These are phyloP conservation scores for Mellilla xanthometata DNA, from an alignment of 2,888 invertebrate species.

Conservation along the genomic window DNA sequence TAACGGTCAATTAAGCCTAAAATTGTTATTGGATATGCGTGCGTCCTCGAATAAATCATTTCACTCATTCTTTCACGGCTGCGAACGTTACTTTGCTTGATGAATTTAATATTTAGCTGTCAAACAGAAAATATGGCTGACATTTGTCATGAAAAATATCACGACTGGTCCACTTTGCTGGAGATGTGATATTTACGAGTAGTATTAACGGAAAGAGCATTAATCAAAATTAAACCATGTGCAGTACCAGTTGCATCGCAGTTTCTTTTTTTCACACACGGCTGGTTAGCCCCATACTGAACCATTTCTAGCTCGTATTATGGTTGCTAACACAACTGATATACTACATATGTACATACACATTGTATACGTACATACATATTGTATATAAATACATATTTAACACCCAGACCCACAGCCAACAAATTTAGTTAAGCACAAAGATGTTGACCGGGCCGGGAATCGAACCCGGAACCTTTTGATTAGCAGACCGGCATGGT, in stretches of 20 bases:
- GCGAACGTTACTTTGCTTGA: conserved; percentile 12
- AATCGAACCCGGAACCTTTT: too few relatives aligned
- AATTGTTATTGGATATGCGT: conserved; percentile 54
- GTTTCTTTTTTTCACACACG: too few relatives aligned
- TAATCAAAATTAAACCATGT: conserved; percentile 5
- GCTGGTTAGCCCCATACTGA: too few relatives aligned
- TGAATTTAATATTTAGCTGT: conserved; percentile 21
- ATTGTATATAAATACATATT: too few relatives aligned
- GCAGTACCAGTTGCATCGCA: neutral
- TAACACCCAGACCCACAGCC: too few relatives aligned
- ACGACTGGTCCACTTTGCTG: conserved; percentile 25
- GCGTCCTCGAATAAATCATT: conserved; percentile 46
- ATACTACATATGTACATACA: too few relatives aligned
- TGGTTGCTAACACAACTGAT: too few relatives aligned
- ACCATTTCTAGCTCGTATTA: too few relatives aligned
- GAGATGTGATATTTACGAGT: conserved; percentile 33
- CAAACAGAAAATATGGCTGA: conserved; percentile 23
- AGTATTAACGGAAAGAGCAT: conserved; percentile 17
- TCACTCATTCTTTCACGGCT: conserved; percentile 19
- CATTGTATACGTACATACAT: too few relatives aligned
- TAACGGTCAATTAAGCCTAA: conserved; percentile 72
- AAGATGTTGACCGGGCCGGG: too few relatives aligned
- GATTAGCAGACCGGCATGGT: too few relatives aligned
- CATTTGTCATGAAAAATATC: conserved; percentile 26
- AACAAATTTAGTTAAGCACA: too few relatives aligned